Evolutionary conservation across 2,113 vertebrate species (phyloP), one percentile per base, ranked within the genome.

Genomic region (Sitta europaea): DNA sequence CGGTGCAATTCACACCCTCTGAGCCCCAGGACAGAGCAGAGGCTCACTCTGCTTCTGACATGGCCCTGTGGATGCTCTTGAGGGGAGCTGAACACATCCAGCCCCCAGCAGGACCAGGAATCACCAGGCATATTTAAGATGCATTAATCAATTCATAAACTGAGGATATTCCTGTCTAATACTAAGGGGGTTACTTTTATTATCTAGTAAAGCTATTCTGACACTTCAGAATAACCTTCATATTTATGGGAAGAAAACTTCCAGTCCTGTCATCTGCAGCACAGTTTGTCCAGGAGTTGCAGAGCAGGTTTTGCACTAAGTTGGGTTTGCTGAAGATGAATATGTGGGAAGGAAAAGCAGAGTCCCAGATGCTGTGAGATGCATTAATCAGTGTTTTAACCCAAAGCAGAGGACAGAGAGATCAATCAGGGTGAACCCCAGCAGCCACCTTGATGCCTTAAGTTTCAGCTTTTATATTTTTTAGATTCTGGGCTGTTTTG

Each of bases 1-100:
- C 2, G 0, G 3, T 15, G 0, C 6, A 53, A 50, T 14, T 59
- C 76, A 54, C 23, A n/a, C 40, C 31, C 48, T 7, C n/a, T 0
- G 6, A 9, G 17, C 40, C 38, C 27, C 35, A 45, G 18, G 21
- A 24, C 47, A 43, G 33, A 25, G 54, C 29, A 50, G 58, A 3
- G 20, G 50, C 45, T 62, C 57, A 29, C 48, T 63, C 31, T 63
- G 11, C 20, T 54, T 35, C 63, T 38, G 40, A 35, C 59, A 12
- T 2, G 10, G 42, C 35, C n/a, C 53, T 11, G 5, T 13, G 2
- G 3, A 10, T 24, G 40, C 38, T 31, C 50, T 24, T 6, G 10
- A 13, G 13, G 35, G 54, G 11, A 81, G 25, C 42, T 53, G 70
- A 73, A 35, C 22, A 21, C 18, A 16, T 12, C 43, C 47, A 55